A percentile compares a stretch with the other conserved stretches of the same genome.
phyloP scores from a whole-genome alignment of 2,113 vertebrate genomes.

The Odocoileus virginianus region DNA sequence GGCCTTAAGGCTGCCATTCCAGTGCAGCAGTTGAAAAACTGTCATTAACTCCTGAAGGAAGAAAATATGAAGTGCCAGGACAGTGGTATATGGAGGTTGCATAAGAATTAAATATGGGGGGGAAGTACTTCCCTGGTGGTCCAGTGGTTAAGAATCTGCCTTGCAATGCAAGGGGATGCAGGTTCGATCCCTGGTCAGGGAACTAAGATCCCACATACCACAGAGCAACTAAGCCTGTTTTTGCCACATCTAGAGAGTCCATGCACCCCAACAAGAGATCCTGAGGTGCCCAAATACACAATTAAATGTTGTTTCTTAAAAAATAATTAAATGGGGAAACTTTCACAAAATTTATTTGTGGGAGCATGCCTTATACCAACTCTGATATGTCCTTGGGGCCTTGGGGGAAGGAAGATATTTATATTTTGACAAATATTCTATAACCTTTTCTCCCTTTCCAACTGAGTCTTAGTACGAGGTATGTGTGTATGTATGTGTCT shows the following conservation, averaged over 20 bases:
- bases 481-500: not conserved
- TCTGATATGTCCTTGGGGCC: not conserved
- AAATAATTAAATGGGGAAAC: not conserved
- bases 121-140: not conserved
- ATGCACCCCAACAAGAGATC: not conserved
- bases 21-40: constrained; percentile 96
- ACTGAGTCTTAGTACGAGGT: not conserved
- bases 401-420: not conserved
- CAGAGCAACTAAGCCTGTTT: not conserved
- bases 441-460: not conserved
- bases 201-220: not conserved
- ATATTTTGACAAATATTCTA: constrained; percentile 10
- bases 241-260: not conserved
- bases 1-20: constrained; percentile 98
- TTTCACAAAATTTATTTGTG: not conserved
- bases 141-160: not conserved
- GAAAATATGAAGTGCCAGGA: not conserved
- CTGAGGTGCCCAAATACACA: not conserved
- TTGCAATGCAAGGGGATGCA: not conserved
- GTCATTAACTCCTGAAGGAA: constrained; percentile 95
- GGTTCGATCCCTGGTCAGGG: not conserved
- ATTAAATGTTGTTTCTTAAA: not conserved
- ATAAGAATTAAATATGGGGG: not conserved
- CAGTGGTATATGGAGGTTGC: not conserved
- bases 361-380: not conserved